Percentiles rank a stretch among this genome's conserved stretches.
These are phyloP conservation scores for Crotophaga sulcirostris DNA, from an alignment of 2,113 vertebrate species.

Conservation along the genomic window DNA sequence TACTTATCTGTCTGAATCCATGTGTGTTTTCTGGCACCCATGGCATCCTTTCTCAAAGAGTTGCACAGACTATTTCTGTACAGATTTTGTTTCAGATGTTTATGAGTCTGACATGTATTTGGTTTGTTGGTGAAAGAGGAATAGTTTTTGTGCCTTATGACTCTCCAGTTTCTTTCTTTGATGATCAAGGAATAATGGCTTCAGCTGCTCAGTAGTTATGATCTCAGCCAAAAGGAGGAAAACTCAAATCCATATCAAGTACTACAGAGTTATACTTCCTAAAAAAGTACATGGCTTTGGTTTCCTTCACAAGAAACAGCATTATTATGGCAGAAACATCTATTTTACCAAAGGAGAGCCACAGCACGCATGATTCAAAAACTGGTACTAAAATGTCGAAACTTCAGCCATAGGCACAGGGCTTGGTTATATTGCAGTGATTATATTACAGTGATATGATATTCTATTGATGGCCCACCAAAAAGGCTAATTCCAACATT, in stretches of 20 bases:
- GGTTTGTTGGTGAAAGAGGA: background rate
- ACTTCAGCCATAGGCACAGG: background rate
- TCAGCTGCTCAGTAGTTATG: background rate
- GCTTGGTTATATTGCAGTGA: background rate
- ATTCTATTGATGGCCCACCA: background rate
- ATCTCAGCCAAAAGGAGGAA: slow-evolving; percentile 43
- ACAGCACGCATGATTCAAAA: background rate
- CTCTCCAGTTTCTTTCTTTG: background rate
- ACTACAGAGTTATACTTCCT: background rate
- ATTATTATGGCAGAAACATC: background rate
- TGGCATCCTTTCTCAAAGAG: background rate
- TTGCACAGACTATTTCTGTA: background rate
- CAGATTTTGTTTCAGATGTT: background rate
- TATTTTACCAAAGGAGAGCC: background rate
- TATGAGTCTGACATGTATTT: background rate
- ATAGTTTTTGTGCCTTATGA: background rate
- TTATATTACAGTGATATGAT: background rate
- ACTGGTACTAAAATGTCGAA: background rate
- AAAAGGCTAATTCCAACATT: background rate
- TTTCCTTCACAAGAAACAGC: background rate
- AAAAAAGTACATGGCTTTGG: background rate
- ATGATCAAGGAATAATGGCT: background rate
- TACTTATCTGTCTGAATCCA: background rate
- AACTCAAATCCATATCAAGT: background rate
- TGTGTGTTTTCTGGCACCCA: background rate